Evolutionary conservation across 23 tunicate species (phyloP).

Genomic region (Ascidia mentula): DNA sequence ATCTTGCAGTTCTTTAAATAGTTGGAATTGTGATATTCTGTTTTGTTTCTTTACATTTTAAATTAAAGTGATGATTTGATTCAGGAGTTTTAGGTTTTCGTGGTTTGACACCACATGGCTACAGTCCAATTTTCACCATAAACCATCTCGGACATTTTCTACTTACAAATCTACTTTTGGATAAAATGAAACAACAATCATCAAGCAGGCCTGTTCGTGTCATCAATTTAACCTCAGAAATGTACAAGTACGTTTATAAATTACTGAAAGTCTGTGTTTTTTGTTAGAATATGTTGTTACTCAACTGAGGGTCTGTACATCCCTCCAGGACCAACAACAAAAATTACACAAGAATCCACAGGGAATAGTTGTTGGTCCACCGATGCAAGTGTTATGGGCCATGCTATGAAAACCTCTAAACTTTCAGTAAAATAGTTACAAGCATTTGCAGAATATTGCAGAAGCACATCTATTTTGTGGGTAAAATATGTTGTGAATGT

Average conservation of each 20-base stretch:
- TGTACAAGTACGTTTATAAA: constrained; percentile 22
- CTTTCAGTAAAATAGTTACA: too few species aligned
- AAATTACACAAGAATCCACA: too few species aligned
- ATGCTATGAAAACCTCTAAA: too few species aligned
- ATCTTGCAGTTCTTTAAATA: neutral
- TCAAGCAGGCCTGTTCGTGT: constrained; percentile 17
- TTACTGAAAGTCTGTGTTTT: too few species aligned
- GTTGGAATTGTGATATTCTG: neutral
- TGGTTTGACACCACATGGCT: constrained; percentile 24
- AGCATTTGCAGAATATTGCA: too few species aligned
- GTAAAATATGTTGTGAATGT: too few species aligned
- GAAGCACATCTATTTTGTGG: too few species aligned
- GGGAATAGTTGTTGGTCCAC: too few species aligned
- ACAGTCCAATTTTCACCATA: constrained; percentile 30
- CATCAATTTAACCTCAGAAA: constrained; percentile 21
- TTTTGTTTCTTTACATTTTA: neutral
- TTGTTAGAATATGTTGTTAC: too few species aligned
- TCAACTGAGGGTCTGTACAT: too few species aligned
- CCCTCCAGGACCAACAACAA: too few species aligned
- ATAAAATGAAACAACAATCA: constrained; percentile 36
- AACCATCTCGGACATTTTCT: constrained; percentile 68
- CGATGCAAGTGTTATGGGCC: too few species aligned
- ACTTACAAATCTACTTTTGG: constrained; percentile 47
- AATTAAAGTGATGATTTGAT: neutral
- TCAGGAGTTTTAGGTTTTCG: constrained; percentile 34